Base-by-base conservation (phyloP, 2,113 vertebrate genomes). In the Vulpes lagopus region DNA sequence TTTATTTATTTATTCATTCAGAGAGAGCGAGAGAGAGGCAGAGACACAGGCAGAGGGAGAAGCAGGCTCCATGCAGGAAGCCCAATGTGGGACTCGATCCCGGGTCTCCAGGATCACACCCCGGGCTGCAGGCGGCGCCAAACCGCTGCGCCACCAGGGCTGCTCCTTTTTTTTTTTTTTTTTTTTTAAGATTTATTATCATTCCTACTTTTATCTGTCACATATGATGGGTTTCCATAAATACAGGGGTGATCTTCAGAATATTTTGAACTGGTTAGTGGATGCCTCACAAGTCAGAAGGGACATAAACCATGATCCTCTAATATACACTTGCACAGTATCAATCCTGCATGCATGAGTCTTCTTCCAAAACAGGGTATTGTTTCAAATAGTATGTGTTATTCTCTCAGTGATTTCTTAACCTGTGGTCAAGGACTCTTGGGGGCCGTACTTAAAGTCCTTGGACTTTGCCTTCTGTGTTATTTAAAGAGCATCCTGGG, bases 301-400 rank as follows among this genome's bases (percentile, higher is more conserved):
- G 43, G 17, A 74, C 19, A 1, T 30, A 71, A 89, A 65, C 71
- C 12, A 0, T 71, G 49, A 4, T 49, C 6, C 35, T 90, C 9
- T 55, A 22, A 78, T 4, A 83, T 0, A 20, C 12, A 49, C 43
- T n/a, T 74, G 22, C 32, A 89, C 12, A 27, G 12, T 65, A 16
- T 38, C 35, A n/a, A 59, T 64, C 51, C 69, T 62, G 6, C 6
- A 8, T 65, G 15, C 1, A 2, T 73, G 51, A 69, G 35, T 73
- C 71, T 92, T 96, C 8, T 88, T 95, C 30, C 83, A 74, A 80
- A 96, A 73, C n/a, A 82, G 30, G 19, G 1, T 81, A 38, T 57
- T 71, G 74, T 59, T 80, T 85, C 30, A 62, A 96, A 93, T 79
- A 69, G 30, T 84, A 69, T n/a, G 12, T 51, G 32, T 32, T 27